Evolutionary conservation across 2,888 invertebrate species (phyloP).

Genomic region (Pyrrhia umbra): DNA sequence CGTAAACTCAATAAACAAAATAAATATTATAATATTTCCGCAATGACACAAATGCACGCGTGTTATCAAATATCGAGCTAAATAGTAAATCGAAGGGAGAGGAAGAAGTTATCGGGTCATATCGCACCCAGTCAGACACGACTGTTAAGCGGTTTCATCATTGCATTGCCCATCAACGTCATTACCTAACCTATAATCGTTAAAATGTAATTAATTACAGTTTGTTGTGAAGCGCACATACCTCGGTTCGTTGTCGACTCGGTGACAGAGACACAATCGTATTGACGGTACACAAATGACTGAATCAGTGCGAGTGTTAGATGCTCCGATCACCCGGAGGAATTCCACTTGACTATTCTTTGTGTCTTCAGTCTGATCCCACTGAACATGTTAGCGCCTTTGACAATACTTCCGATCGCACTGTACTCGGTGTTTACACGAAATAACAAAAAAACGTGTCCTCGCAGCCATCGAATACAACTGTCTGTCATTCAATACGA

Average conservation of each 20-base stretch:
- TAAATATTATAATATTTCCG: conserved; percentile 22
- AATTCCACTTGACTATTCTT: conserved; percentile 70
- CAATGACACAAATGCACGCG: conserved; percentile 31
- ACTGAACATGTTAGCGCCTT: conserved; percentile 50
- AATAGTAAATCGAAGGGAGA: conserved; percentile 43
- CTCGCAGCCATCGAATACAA: conserved; percentile 51
- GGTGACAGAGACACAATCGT: conserved; percentile 65
- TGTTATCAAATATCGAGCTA: conserved; percentile 37
- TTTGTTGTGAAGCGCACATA: conserved; percentile 70
- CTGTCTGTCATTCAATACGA: conserved; percentile 66
- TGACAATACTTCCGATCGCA: conserved; percentile 34
- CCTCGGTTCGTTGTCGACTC: conserved; percentile 64
- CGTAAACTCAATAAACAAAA: conserved; percentile 20
- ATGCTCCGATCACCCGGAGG: conserved; percentile 64
- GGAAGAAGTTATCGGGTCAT: conserved; percentile 59
- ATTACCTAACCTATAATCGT: conserved; percentile 67
- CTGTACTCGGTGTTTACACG: conserved; percentile 37
- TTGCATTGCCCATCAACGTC: conserved; percentile 43
- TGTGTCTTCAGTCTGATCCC: conserved; percentile 67
- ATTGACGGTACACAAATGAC: conserved; percentile 74
- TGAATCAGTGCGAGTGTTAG: conserved; percentile 64
- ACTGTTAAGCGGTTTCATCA: conserved; percentile 62
- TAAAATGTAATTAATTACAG: conserved; percentile 74
- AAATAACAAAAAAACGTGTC: conserved; percentile 58
- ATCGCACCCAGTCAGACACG: conserved; percentile 45